A percentile compares a stretch with the other conserved stretches of the same genome.
Conservation (phyloP, 2,113 vertebrate species). For the Pontoporia blainvillei region DNA sequence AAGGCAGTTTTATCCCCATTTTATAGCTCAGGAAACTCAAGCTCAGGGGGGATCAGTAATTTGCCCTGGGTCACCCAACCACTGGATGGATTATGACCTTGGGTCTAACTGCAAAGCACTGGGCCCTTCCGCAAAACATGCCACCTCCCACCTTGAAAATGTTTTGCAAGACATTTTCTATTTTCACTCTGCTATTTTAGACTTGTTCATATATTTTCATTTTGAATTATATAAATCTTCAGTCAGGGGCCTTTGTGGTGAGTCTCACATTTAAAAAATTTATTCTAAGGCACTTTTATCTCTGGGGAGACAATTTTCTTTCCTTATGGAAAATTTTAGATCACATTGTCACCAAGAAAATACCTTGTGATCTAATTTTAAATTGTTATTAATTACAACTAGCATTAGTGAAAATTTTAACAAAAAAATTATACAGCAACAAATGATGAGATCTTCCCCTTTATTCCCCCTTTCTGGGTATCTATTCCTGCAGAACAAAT, state of each 20-base stretch:
- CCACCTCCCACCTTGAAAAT: neutral
- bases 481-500: neutral
- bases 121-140: neutral
- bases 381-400: neutral
- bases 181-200: neutral
- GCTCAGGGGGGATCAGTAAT: conserved; percentile 52
- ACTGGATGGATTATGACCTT: conserved; percentile 19
- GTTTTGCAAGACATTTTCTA: neutral
- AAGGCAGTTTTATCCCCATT: conserved; percentile 62
- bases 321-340: neutral
- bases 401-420: neutral
- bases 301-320: neutral
- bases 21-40: conserved; percentile 66
- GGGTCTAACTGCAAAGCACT: neutral
- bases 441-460: neutral
- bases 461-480: neutral
- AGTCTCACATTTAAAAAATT: neutral
- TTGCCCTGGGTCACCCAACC: conserved; percentile 41
- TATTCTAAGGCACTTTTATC: neutral
- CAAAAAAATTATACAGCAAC: neutral
- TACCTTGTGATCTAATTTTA: conserved; percentile 12
- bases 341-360: neutral
- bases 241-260: neutral
- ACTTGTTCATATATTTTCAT: neutral
- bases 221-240: neutral